Base-by-base conservation (phyloP, 2,113 vertebrate genomes). In the Seriola dumerili region DNA sequence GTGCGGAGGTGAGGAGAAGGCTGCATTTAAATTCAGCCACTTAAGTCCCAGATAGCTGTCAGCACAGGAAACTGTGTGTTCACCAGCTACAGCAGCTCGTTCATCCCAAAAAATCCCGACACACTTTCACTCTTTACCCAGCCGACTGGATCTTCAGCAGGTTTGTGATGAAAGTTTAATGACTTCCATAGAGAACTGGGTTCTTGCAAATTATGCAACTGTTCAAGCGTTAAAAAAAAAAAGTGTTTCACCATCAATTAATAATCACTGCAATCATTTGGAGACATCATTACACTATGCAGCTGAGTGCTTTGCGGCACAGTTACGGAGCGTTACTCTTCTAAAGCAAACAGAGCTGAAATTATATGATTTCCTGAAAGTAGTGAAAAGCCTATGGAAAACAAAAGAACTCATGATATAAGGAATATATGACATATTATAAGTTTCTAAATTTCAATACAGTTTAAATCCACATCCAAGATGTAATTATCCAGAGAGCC, bases 1-100 rank as follows among this genome's bases (percentile, higher is more conserved):
- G 78, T 38, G 58, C 62, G 50, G 19, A 19, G 66, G 50, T 72
- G 67, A 66, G 10, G 61, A 57, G 50, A 57, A 5, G 64, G 6
- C 29, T 2, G 72, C 40, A 17, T 79, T 66, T 76, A 50, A 61
- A 62, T 19, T 8, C 34, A 67, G 38, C 25, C 3, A 1, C 73
- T 32, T 46, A 8, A 1, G 61, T 23, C 14, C 40, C 44, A 82
- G 19, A 34, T 4, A 46, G 44, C 44, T 46, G 44, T 16, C 9
- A 5, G 9, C 62, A 23, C 38, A 62, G 63, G 46, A 74, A 38
- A 32, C 48, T 46, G 25, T 63, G 23, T 19, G 29, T 25, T 48
- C n/a, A n/a, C 3, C 8, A 29, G 38, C 62, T 14, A 2, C 62
- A 74, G 62, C 44, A 59, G 29, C 57, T 21, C 9, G 3, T 25